These are phyloP conservation scores for Diachrysia chrysitis DNA, from an alignment of 2,888 invertebrate species.

Conservation along the genomic window DNA sequence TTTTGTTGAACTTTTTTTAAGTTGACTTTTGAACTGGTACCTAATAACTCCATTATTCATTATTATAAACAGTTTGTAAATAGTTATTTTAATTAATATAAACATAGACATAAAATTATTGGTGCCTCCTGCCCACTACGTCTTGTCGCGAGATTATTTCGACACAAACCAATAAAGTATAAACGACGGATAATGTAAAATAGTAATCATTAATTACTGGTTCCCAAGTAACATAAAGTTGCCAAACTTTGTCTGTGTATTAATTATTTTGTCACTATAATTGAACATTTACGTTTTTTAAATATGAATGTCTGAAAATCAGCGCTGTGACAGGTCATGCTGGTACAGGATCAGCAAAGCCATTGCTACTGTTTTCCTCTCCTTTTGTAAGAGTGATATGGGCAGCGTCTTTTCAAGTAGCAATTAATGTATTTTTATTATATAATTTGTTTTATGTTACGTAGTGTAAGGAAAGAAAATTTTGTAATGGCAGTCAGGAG, in stretches of 20 bases:
- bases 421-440: no score
- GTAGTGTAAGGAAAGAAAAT: no score
- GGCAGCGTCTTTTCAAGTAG: no score
- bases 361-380: no score
- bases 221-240: not conserved
- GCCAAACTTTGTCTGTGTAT: not conserved
- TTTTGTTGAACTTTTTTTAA: no score
- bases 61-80: no score
- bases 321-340: no score
- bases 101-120: conserved; percentile 2
- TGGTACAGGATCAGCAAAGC: no score
- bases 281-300: not conserved
- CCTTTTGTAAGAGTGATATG: no score
- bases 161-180: conserved; percentile 8
- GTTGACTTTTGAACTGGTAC: not conserved
- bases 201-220: conserved; percentile 5
- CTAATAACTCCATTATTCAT: not conserved
- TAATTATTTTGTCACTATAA: not conserved
- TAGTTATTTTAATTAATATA: not conserved
- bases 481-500: no score
- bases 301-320: no score
- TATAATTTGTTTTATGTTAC: no score
- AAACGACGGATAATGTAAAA: conserved; percentile 3
- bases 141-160: conserved; percentile 6
- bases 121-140: conserved; percentile 3